A percentile compares a stretch with the other conserved stretches of the same genome.
Conservation (phyloP, 2,888 invertebrate genomes). For the Drosophila eohydei region DNA sequence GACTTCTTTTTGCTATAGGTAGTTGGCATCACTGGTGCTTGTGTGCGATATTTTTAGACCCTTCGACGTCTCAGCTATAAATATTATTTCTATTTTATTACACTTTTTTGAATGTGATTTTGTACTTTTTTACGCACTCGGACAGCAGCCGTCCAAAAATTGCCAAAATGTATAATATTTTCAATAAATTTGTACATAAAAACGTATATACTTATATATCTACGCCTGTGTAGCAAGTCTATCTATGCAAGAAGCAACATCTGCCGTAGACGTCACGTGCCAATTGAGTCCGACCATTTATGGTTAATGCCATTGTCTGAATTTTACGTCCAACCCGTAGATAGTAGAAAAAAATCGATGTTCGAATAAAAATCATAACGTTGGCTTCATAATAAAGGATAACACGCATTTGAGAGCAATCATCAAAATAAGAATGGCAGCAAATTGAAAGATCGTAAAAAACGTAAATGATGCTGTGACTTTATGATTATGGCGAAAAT, state of each 20-base stretch:
- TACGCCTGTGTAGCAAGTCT: background rate
- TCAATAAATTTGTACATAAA: constrained; percentile 45
- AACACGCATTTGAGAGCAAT: constrained; percentile 36
- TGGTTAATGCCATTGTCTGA: constrained; percentile 10
- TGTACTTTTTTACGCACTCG: constrained; percentile 46
- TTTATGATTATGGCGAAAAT: constrained; percentile 40
- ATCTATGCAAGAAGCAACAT: constrained; percentile 27
- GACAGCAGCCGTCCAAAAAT: constrained; percentile 58
- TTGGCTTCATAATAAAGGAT: constrained; percentile 19
- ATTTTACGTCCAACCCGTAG: constrained; percentile 1
- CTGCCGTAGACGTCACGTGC: constrained; percentile 48
- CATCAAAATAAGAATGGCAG: constrained; percentile 33
- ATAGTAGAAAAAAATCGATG: constrained; percentile 30
- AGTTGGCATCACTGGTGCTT: background rate
- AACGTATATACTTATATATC: background rate
- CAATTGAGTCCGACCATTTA: constrained; percentile 37
- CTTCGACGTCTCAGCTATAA: constrained; percentile 80
- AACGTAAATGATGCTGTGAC: constrained; percentile 31
- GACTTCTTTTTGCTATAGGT: background rate
- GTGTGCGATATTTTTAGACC: constrained; percentile 68
- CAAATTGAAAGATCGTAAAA: constrained; percentile 60
- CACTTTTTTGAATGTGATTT: constrained; percentile 74
- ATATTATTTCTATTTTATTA: constrained; percentile 80
- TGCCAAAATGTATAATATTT: constrained; percentile 55
- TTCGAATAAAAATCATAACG: constrained; percentile 26